Base-by-base conservation (phyloP, 2,888 invertebrate genomes). In the Oscheius sp. region DNA sequence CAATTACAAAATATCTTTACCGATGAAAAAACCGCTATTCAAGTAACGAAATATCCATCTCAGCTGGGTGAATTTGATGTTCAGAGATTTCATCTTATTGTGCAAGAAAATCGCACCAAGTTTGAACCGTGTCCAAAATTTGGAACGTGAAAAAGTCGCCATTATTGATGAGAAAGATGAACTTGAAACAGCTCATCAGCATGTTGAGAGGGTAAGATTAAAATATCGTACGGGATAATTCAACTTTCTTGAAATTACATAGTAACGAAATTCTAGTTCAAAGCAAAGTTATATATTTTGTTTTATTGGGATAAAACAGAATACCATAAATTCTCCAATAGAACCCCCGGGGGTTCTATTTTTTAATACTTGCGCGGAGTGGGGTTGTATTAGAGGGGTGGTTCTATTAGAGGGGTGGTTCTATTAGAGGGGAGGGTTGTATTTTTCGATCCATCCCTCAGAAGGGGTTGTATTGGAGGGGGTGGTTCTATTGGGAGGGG, bases 41-140 rank as follows among this genome's bases (percentile, higher is more conserved):
- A 68, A 45, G 47, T 73, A 12, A 67, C 87, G 68, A 89, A 90
- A 70, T 51, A 87, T 61, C 84, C 84, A 41, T 82, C 87, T 24
- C 86, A 87, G 64, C 89, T 95, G 59, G 91, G 91, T 0, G 95
- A 94, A 82, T 86, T 86, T 9, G 84, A 82, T 30, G 87, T 91
- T 2, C 84, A 88, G 2, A 86, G 91, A 75, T 89, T 90, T 51
- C 95, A 95, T 85, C 87, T 92, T 32, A 90, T 90, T 63, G 96
- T 97, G 85, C 93, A 93, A 85, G 98, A 98, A 88, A 97, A 96
- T 0, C 91, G 94, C 68, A 93, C 94, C 87, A 98, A 98, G 88
- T 89, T 98, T 83, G 63, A 78, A 78, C 41, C 68, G 75, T 85
- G 89, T 96, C 70, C 91, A 96, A 56, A 93, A 94, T 82, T 88